Base-by-base conservation (phyloP, 2,797 vertebrate genomes). In the Eulemur rubriventer region DNA sequence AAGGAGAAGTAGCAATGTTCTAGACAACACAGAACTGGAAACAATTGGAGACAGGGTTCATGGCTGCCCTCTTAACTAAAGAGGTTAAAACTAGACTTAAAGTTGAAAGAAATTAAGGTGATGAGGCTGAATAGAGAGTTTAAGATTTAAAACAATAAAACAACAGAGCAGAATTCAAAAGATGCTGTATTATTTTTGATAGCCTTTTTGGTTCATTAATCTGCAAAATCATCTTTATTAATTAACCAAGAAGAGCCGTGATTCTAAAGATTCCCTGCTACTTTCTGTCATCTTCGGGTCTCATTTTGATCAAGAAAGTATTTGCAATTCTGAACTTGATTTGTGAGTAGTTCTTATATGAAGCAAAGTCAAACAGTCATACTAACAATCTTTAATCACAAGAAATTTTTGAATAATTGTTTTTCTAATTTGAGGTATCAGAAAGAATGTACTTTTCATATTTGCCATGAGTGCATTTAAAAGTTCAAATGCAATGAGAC, bases 251-350 rank as follows among this genome's bases (percentile, higher is more conserved):
- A 93, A 41, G 2, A 92, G 18, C 2, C 16, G 6, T 2, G 11
- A 76, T 90, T 83, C 46, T 43, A 89, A 86, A 16, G 48, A 75
- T 65, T 50, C 89, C 26, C 10, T 67, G 78, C 18, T 46, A 94
- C 11, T 55, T 84, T 12, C 2, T 83, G 14, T 70, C 78, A 59
- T 55, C 41, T n/a, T 35, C 10, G 41, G 16, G 26, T 67, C 55
- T 84, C 59, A 16, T 69, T 93, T 84, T 84, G 59, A 81, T 61
- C 43, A 89, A 92, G 41, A 83, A 52, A 50, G 4, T 76, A 81
- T 79, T 95, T 92, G 79, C 65, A 94, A 94, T 24, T 63, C 35
- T n/a, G 57, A 81, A 73, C 8, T 20, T 78, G 17, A 94, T 63
- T 88, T 89, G 10, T 73, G 30, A 69, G 20, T 55, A 52, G 33